phyloP scores from a whole-genome alignment of 2,797 vertebrate species.

The Pseudochromis fuscus region DNA sequence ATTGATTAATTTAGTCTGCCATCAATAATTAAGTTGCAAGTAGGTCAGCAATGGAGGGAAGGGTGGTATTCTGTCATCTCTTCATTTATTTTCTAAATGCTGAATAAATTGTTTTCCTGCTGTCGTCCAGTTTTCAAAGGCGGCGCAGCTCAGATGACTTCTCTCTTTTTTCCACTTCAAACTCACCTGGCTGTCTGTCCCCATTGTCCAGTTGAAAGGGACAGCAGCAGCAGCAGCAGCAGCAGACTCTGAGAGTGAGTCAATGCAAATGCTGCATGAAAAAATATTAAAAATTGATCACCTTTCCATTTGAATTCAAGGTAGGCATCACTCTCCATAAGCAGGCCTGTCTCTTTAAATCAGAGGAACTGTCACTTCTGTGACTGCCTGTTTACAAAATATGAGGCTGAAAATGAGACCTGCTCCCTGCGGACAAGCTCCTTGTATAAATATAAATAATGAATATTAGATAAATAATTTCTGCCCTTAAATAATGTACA shows the following conservation, averaged over 20 bases:
- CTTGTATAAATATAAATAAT: slow-evolving; percentile 91
- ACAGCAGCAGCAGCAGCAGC: slow-evolving; percentile 50
- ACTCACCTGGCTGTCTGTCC: slow-evolving; percentile 64
- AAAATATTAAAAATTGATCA: slow-evolving; percentile 85
- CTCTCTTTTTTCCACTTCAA: slow-evolving; percentile 58
- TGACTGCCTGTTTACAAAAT: slow-evolving; percentile 89
- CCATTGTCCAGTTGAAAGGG: slow-evolving; percentile 77
- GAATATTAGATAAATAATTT: slow-evolving; percentile 90
- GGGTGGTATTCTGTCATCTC: not conserved
- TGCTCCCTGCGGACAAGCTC: slow-evolving; percentile 86
- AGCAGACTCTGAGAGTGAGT: slow-evolving; percentile 64
- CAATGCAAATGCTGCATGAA: slow-evolving; percentile 81
- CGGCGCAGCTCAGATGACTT: slow-evolving; percentile 44
- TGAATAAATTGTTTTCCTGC: slow-evolving; percentile 18
- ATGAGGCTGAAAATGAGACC: slow-evolving; percentile 89
- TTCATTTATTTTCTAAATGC: slow-evolving; percentile 16
- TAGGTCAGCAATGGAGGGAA: not conserved
- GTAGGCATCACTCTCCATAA: slow-evolving; percentile 86
- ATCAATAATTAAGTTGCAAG: slow-evolving; percentile 1
- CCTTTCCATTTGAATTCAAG: slow-evolving; percentile 87
- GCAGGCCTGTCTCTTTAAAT: slow-evolving; percentile 87
- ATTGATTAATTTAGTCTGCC: not conserved
- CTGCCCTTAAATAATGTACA: slow-evolving; percentile 85
- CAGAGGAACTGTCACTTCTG: slow-evolving; percentile 84
- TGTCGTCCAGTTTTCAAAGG: slow-evolving; percentile 41